Percentiles rank a stretch among this genome's conserved stretches.
phyloP scores from a whole-genome alignment of 92 coral and sea anemone genomes.

The Micromussa lordhowensis region DNA sequence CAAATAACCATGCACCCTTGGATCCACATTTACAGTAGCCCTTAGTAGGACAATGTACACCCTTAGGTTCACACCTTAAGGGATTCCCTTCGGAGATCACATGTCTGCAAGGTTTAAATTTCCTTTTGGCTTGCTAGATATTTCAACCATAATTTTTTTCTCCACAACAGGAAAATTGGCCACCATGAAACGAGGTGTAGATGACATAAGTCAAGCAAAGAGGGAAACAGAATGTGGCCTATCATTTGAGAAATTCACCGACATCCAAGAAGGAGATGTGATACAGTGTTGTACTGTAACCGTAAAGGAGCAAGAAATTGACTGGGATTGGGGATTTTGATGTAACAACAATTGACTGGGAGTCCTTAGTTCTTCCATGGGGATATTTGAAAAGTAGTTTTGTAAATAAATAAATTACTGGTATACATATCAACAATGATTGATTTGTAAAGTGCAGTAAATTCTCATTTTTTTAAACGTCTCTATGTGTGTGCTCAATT shows the following conservation, averaged over 20 bases:
- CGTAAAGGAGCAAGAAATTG: conserved; percentile 71
- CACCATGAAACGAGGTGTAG: conserved; percentile 83
- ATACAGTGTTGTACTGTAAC: conserved; percentile 77
- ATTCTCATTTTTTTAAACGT: too few relatives aligned
- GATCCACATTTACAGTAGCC: neutral
- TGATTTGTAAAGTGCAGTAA: too few relatives aligned
- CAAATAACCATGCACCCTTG: neutral
- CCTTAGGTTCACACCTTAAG: neutral
- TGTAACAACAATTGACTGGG: neutral
- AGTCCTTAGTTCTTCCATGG: neutral
- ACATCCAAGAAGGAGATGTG: conserved; percentile 85
- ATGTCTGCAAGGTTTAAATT: neutral
- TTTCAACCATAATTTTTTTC: neutral
- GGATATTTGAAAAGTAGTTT: neutral
- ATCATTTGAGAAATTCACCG: conserved; percentile 84
- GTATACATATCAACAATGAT: too few relatives aligned
- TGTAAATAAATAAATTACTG: too few relatives aligned
- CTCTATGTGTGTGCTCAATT: too few relatives aligned
- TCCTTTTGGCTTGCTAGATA: neutral
- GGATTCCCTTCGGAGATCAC: neutral
- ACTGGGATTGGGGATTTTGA: conserved; percentile 96
- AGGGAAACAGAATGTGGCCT: conserved; percentile 97
- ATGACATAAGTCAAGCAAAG: conserved; percentile 80
- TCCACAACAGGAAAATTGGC: conserved; percentile 75
- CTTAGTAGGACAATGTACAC: neutral